These are phyloP conservation scores for Clarias macrocephalus DNA, from an alignment of 2,113 vertebrate species.

Conservation along the genomic window DNA sequence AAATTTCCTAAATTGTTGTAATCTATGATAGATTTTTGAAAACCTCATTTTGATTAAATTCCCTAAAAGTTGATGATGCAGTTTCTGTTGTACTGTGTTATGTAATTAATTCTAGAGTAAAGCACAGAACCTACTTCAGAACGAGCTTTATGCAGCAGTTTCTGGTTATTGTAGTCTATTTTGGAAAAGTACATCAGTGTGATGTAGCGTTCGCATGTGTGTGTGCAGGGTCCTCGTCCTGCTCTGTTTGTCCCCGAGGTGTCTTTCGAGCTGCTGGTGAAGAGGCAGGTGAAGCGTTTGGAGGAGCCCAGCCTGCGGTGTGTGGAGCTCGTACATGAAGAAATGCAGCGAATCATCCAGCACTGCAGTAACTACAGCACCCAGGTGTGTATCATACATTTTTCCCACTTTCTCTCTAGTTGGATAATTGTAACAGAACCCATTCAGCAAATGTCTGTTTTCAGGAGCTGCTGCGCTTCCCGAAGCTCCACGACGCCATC, in stretches of 20 bases:
- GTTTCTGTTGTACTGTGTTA: neutral
- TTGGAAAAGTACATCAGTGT: neutral
- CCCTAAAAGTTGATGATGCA: neutral
- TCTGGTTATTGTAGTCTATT: neutral
- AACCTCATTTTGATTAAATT: neutral
- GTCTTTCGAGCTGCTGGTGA: slow-evolving; percentile 95
- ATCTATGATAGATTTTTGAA: neutral
- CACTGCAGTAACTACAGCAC: slow-evolving; percentile 98
- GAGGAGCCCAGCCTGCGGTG: slow-evolving; percentile 97
- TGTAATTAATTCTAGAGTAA: neutral
- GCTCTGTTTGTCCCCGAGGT: slow-evolving; percentile 96
- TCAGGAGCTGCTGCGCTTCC: slow-evolving; percentile 93
- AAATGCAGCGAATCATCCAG: slow-evolving; percentile 98
- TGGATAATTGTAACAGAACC: neutral
- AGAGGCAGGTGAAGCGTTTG: slow-evolving; percentile 93
- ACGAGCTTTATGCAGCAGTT: neutral
- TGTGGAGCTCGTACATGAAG: slow-evolving; percentile 96
- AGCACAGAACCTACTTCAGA: neutral
- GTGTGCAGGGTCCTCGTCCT: slow-evolving; percentile 87
- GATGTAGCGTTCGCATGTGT: slow-evolving; percentile 18
- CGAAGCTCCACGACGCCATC: slow-evolving; percentile 96
- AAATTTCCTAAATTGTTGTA: neutral
- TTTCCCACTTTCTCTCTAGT: neutral
- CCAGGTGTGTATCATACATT: slow-evolving; percentile 73
- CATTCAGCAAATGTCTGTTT: slow-evolving; percentile 24